Percentiles rank a stretch among this genome's conserved stretches.
phyloP scores from a whole-genome alignment of 2,797 vertebrate genomes.

The Prionace glauca region DNA sequence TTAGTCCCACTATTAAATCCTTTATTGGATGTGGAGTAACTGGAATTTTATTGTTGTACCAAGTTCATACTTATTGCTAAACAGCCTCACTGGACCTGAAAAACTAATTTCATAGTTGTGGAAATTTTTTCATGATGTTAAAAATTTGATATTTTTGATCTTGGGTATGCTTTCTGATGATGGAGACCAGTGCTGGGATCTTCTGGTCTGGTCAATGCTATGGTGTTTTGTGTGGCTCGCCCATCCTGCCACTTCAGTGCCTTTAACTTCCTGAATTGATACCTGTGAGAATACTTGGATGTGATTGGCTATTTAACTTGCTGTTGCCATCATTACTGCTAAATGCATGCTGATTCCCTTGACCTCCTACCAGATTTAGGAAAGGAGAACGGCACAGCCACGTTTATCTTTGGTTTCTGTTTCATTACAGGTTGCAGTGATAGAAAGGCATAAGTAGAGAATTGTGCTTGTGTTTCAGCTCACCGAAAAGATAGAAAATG shows the following conservation, averaged over 20 bases:
- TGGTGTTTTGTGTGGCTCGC: too few species aligned
- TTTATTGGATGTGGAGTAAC: not conserved
- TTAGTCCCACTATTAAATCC: not conserved
- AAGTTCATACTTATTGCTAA: not conserved
- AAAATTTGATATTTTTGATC: not conserved
- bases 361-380: not conserved
- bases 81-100: not conserved
- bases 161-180: too few species aligned
- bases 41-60: not conserved
- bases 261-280: not conserved
- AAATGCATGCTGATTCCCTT: not conserved
- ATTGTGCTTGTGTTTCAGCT: not conserved
- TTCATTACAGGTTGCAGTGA: too few species aligned
- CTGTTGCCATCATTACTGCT: not conserved
- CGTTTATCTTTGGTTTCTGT: not conserved
- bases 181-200: too few species aligned
- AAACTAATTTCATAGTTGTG: not conserved
- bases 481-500: too few species aligned
- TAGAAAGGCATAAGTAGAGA: not conserved
- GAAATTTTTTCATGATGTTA: not conserved
- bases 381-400: not conserved
- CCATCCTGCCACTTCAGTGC: not conserved
- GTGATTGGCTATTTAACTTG: not conserved
- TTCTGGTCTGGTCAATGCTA: too few species aligned
- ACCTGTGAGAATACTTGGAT: not conserved